phyloP scores from a whole-genome alignment of 2,888 invertebrate genomes.

The Drosophila hamatofila region DNA sequence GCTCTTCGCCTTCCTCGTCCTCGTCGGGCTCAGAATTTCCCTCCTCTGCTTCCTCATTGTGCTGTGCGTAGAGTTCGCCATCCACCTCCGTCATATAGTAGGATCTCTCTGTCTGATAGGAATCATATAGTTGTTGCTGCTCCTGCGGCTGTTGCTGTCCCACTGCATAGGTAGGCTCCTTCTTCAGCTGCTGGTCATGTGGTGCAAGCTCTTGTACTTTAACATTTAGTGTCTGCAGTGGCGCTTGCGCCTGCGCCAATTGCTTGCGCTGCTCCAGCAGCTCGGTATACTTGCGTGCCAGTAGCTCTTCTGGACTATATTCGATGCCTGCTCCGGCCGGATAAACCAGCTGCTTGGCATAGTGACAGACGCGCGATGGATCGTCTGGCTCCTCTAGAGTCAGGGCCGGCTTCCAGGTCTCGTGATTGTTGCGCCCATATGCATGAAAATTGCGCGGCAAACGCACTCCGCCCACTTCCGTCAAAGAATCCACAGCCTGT shows the following conservation, averaged over 20 bases:
- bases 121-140: conserved; percentile 42
- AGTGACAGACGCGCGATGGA: conserved; percentile 83
- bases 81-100: conserved; percentile 64
- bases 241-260: conserved; percentile 39
- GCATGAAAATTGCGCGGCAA: conserved; percentile 83
- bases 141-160: conserved; percentile 37
- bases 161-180: conserved; percentile 14
- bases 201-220: conserved; percentile 15
- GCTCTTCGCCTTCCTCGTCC: conserved; percentile 38
- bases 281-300: conserved; percentile 75
- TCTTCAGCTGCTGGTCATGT: conserved; percentile 18
- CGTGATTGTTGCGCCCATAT: conserved; percentile 83
- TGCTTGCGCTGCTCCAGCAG: conserved; percentile 48
- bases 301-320: conserved; percentile 84
- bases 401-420: conserved; percentile 84
- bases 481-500: conserved; percentile 24
- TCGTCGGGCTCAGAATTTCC: conserved; percentile 18
- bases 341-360: conserved; percentile 83
- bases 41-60: conserved; percentile 24
- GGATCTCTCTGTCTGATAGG: conserved; percentile 57
- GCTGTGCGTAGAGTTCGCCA: conserved; percentile 48
- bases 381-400: conserved; percentile 85
- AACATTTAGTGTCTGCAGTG: conserved; percentile 15
- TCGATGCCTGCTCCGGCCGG: conserved; percentile 82
- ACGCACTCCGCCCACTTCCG: conserved; percentile 73